Percentiles rank a stretch among this genome's conserved stretches.
phyloP scores from a whole-genome alignment of 1,140 invertebrate species.

The Doryteuthis pealeii region DNA sequence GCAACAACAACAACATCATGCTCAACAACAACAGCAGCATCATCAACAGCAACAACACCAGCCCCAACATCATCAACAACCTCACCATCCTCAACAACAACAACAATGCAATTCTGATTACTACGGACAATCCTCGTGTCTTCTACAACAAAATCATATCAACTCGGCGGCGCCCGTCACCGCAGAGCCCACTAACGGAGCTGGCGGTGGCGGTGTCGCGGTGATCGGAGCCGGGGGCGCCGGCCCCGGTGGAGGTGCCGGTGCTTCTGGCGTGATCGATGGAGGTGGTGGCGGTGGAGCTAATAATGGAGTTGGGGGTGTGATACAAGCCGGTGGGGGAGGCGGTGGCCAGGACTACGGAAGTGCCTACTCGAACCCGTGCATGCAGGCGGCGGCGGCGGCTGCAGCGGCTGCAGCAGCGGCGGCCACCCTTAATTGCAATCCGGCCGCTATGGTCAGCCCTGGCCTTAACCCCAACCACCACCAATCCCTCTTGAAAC shows the following conservation, averaged over 20 bases:
- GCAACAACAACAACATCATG: no score
- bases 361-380: background rate
- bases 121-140: conserved; percentile 16
- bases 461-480: conserved; percentile 15
- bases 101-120: conserved; percentile 23
- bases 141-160: conserved; percentile 26
- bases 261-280: background rate
- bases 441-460: conserved; percentile 15
- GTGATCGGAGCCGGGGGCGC: conserved; percentile 16
- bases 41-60: conserved; percentile 19
- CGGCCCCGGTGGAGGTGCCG: conserved; percentile 13
- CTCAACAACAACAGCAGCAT: no score
- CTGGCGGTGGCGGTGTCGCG: conserved; percentile 10
- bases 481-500: conserved; percentile 12
- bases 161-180: conserved; percentile 7
- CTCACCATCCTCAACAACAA: background rate
- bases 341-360: conserved; percentile 10
- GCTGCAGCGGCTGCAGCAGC: background rate
- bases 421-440: conserved; percentile 23
- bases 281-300: no score
- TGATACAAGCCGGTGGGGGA: background rate
- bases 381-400: background rate
- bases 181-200: conserved; percentile 16
- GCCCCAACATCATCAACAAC: no score
- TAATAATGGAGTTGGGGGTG: no score